Conservation (phyloP, 2,113 vertebrate genomes). For the Myotis davidii region DNA sequence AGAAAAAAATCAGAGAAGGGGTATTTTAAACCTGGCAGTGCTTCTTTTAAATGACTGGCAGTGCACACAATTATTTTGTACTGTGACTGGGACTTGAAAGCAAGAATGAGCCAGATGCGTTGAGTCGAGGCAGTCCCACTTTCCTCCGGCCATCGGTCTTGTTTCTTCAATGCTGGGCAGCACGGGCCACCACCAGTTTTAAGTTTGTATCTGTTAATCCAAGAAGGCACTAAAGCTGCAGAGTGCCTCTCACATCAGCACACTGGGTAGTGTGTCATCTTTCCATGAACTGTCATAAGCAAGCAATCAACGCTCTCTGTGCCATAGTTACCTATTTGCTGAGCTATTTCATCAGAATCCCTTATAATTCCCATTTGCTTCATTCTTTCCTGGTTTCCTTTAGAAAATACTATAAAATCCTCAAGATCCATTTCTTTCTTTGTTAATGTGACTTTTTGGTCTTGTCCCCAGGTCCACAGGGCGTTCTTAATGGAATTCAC, state of each 20-base stretch:
- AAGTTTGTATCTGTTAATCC: background rate
- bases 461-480: background rate
- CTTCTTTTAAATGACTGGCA: background rate
- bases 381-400: background rate
- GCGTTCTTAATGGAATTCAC: background rate
- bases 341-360: background rate
- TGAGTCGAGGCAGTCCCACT: background rate
- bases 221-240: background rate
- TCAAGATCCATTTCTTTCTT: background rate
- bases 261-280: background rate
- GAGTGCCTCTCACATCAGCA: background rate
- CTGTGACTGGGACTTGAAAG: background rate
- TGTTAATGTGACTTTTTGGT: background rate
- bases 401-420: background rate
- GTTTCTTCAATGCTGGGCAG: background rate
- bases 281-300: background rate
- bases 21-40: background rate
- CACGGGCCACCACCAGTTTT: background rate
- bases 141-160: background rate
- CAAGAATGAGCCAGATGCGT: background rate
- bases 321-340: background rate
- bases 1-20: background rate
- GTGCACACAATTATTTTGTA: background rate
- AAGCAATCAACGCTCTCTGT: background rate
- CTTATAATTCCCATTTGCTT: background rate